Conservation (phyloP, 2,113 vertebrate genomes). For the Tinamus guttatus region DNA sequence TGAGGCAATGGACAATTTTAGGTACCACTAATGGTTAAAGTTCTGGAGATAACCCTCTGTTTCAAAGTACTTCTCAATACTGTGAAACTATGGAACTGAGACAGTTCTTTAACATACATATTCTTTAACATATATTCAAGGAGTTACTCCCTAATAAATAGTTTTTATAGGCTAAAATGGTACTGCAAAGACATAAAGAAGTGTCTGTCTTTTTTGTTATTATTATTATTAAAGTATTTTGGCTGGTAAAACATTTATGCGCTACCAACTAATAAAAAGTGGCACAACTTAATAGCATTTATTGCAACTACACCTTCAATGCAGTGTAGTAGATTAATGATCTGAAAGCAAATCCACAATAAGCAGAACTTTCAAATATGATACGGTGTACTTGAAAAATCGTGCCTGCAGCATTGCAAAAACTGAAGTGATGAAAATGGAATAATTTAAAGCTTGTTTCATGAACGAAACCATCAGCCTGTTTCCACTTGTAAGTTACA, state of each 20-base stretch:
- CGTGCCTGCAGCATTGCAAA: background rate
- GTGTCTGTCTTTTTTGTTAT: background rate
- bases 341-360: background rate
- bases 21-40: background rate
- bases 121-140: background rate
- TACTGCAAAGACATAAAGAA: background rate
- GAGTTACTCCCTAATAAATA: background rate
- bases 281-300: background rate
- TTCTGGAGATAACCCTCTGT: background rate
- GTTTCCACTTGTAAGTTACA: background rate
- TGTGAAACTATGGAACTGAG: background rate
- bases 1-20: background rate
- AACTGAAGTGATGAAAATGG: background rate
- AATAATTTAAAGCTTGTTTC: background rate
- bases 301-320: background rate
- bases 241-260: background rate
- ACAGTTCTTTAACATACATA: background rate
- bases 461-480: background rate
- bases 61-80: background rate
- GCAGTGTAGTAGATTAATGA: fast-evolving
- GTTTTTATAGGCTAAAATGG: background rate
- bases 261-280: background rate
- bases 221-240: background rate
- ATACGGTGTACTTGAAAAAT: background rate
- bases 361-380: background rate